A percentile compares a stretch with the other conserved stretches of the same genome.
Evolutionary conservation across 2,113 vertebrate genomes (phyloP).

Genomic region (Caranx ignobilis): DNA sequence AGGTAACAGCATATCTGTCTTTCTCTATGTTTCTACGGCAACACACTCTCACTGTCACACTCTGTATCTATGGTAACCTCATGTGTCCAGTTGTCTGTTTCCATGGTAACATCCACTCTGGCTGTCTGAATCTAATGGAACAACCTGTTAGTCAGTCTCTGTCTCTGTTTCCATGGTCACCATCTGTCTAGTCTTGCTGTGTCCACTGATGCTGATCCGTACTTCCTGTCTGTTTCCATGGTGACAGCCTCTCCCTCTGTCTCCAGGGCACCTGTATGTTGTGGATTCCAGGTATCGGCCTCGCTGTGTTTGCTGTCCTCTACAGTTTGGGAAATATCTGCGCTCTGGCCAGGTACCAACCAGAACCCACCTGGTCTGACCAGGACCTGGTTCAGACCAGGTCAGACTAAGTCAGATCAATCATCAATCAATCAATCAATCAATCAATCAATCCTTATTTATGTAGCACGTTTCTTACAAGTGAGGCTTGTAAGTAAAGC

Average conservation of each 20-base stretch:
- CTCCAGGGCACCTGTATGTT: conserved; percentile 79
- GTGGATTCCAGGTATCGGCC: conserved; percentile 78
- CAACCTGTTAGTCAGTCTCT: background rate
- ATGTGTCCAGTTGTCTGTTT: background rate
- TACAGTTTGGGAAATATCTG: conserved; percentile 83
- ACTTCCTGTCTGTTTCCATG: background rate
- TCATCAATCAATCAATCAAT: too few relatives aligned
- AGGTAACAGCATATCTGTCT: too few relatives aligned
- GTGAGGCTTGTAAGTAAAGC: too few relatives aligned
- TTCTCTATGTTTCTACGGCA: too few relatives aligned
- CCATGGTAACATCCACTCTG: background rate
- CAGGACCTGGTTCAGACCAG: background rate
- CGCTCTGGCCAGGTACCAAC: conserved; percentile 80
- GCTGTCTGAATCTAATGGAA: too few relatives aligned
- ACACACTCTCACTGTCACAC: background rate
- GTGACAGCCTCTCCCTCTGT: background rate
- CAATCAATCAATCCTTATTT: background rate
- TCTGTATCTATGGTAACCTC: background rate
- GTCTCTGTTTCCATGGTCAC: background rate
- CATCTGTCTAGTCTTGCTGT: background rate
- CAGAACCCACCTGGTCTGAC: background rate
- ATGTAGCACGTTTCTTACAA: background rate
- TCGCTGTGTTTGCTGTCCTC: conserved; percentile 79
- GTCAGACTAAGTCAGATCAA: background rate
- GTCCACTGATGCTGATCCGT: too few relatives aligned